Base-by-base conservation (phyloP, 1,140 invertebrate genomes). In the Habropoda laboriosa region DNA sequence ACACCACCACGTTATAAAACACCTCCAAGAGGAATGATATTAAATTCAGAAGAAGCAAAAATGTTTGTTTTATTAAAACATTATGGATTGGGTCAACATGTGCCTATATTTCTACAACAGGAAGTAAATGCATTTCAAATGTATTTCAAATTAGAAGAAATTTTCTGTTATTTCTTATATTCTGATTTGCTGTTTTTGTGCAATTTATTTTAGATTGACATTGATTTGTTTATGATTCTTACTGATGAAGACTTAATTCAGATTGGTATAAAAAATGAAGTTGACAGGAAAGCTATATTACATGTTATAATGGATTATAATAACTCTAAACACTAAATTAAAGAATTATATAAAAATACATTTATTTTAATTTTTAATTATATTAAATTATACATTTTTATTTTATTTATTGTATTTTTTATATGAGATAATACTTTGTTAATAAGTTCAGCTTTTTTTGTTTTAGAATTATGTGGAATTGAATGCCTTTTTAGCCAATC, bases 201-300 rank as follows among this genome's bases (percentile, higher is more conserved):
- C 21, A 8, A 32, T 68, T 81, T 82, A 72, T 73, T 24, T 64
- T 47, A 93, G 92, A 83, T 93, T 45, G 92, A 93, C 73, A 61
- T 89, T 47, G 91, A 91, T 32, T 72, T 93, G 35, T 92, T 93
- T 89, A 72, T 89, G 38, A 90, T 84, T 49, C 86, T 93, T 21
- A 87, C 63, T 72, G 82, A 92, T 75, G 35, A 86, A 10, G 92
- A 93, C 81, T 85, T 93, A 51, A 79, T 85, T 53, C 91, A 91
- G 53, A 91, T 93, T 79, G 92, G 92, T 74, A 90, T 93, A 57
- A 30, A 88, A 42, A 71, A 76, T 63, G 83, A 91, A 51, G 58
- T 18, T 42, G 92, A 93, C 51, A 89, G 91, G 77, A 72, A 75
- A 58, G 70, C 78, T 53, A 64, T 92, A 79, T 57, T 91, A 32